phyloP scores from a whole-genome alignment of 2,888 invertebrate species.

The Trachelus stipa region DNA sequence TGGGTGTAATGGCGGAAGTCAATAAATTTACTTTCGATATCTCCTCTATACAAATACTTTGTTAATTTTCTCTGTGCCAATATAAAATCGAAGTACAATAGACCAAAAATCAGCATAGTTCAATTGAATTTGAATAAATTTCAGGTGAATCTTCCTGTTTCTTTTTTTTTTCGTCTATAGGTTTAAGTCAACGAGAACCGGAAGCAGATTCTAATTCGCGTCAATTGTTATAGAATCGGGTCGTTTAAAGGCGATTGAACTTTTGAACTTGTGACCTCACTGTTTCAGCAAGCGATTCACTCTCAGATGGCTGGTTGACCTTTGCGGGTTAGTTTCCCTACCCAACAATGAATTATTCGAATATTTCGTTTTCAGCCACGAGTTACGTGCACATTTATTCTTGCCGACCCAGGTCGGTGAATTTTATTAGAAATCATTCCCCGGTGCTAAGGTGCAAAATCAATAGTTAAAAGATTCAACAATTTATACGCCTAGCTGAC shows the following conservation, averaged over 20 bases:
- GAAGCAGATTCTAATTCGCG: neutral
- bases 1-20: neutral
- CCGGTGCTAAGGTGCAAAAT: too few species aligned
- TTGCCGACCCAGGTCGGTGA: neutral
- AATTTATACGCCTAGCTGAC: too few species aligned
- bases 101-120: neutral
- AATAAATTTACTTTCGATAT: neutral
- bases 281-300: slow-evolving; percentile 25
- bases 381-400: neutral
- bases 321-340: slow-evolving; percentile 24
- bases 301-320: slow-evolving; percentile 20
- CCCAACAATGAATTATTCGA: slow-evolving; percentile 38
- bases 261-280: slow-evolving; percentile 56
- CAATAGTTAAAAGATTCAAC: too few species aligned
- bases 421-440: neutral
- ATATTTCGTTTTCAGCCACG: slow-evolving; percentile 10
- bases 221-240: neutral
- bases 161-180: neutral
- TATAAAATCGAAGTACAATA: neutral
- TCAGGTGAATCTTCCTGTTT: neutral
- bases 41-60: neutral
- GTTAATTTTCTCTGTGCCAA: too few species aligned
- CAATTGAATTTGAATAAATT: neutral
- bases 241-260: slow-evolving; percentile 35
- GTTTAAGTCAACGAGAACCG: neutral